Percentiles rank a stretch among this genome's conserved stretches.
Evolutionary conservation across 1,140 invertebrate species (phyloP).

Genomic region (Drosophila kikkawai): DNA sequence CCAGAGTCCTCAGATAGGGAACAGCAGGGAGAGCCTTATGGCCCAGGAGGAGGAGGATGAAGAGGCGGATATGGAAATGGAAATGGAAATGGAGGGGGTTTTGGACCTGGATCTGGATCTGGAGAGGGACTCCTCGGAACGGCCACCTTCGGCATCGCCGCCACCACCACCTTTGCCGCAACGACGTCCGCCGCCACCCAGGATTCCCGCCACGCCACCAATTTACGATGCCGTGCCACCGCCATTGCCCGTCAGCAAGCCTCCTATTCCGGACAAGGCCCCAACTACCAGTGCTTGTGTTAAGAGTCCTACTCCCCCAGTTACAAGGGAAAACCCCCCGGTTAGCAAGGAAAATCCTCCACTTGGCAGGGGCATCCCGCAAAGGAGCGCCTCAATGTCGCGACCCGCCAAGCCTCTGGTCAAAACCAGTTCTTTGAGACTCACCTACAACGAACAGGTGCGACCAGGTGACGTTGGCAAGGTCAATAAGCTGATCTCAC

Average conservation of each 20-base stretch:
- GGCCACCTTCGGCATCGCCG: conserved; percentile 61
- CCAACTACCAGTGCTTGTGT: background rate
- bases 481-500: conserved; percentile 79
- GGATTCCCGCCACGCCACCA: conserved; percentile 14
- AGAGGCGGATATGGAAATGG: background rate
- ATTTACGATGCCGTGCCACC: conserved; percentile 71
- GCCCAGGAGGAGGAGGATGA: conserved; percentile 59
- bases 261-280: conserved; percentile 6
- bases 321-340: background rate
- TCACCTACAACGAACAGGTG: conserved; percentile 78
- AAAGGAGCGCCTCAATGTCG: conserved; percentile 70
- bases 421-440: conserved; percentile 74
- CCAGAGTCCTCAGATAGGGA: conserved; percentile 60
- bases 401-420: conserved; percentile 71
- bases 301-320: background rate
- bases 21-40: conserved; percentile 70
- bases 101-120: background rate
- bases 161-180: conserved; percentile 68
- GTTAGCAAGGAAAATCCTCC: background rate
- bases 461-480: conserved; percentile 73
- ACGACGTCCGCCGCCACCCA: conserved; percentile 47
- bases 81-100: background rate
- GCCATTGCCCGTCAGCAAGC: conserved; percentile 54
- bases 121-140: conserved; percentile 30
- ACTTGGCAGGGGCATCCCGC: conserved; percentile 29